Percentiles rank a stretch among this genome's conserved stretches.
phyloP scores from a whole-genome alignment of 2,113 vertebrate genomes.

The Tyto alba region DNA sequence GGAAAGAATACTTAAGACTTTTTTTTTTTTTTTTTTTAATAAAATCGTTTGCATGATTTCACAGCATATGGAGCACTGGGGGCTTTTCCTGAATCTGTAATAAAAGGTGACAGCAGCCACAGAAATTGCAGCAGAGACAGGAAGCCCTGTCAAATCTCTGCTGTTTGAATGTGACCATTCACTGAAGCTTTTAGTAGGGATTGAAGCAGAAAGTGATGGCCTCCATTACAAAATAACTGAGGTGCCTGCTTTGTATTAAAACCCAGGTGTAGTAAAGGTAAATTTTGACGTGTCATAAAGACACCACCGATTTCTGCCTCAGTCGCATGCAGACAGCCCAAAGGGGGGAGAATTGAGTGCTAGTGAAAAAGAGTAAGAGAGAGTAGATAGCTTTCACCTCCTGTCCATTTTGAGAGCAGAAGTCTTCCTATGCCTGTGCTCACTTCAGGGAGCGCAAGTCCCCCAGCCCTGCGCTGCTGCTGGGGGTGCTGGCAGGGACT shows the following conservation, averaged over 20 bases:
- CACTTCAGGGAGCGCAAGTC: fast-evolving
- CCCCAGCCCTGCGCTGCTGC: neutral
- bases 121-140: slow-evolving; percentile 14
- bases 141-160: slow-evolving; percentile 29
- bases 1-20: neutral
- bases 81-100: slow-evolving; percentile 11
- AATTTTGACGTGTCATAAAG: neutral
- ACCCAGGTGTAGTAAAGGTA: neutral
- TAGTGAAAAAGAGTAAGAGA: neutral
- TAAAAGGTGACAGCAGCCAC: slow-evolving; percentile 42
- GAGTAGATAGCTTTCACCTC: neutral
- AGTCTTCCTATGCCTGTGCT: neutral
- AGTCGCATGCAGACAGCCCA: neutral
- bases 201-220: neutral
- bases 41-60: neutral
- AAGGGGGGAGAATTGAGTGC: neutral
- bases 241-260: neutral
- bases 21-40: too few species aligned
- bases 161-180: neutral
- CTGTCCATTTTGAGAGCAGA: neutral
- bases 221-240: neutral
- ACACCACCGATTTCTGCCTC: neutral
- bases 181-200: neutral
- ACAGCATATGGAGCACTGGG: neutral
- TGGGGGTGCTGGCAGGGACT: neutral